Evolutionary conservation across 2,888 invertebrate genomes (phyloP).

Genomic region (Agrilus mali): DNA sequence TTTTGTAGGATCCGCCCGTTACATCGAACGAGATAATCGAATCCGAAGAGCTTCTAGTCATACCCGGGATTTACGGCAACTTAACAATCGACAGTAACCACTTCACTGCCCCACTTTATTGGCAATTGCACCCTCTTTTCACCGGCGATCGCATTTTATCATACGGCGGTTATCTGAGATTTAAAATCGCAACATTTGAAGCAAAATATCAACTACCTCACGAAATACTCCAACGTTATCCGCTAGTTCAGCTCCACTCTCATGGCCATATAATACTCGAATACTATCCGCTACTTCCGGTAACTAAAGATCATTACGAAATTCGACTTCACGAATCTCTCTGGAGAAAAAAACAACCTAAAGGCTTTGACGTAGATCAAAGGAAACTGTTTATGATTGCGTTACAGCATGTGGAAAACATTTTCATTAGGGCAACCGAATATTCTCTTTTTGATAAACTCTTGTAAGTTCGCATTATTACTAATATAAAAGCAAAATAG

Average conservation of each 20-base stretch:
- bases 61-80: slow-evolving; percentile 46
- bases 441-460: slow-evolving; percentile 43
- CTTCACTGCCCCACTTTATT: slow-evolving; percentile 61
- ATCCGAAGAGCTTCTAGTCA: slow-evolving; percentile 26
- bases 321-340: slow-evolving; percentile 62
- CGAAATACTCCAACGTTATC: slow-evolving; percentile 41
- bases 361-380: slow-evolving; percentile 44
- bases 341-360: slow-evolving; percentile 46
- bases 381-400: slow-evolving; percentile 82
- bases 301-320: slow-evolving; percentile 37
- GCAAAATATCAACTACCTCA: slow-evolving; percentile 34
- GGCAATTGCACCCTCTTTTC: slow-evolving; percentile 68
- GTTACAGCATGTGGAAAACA: slow-evolving; percentile 70
- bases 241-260: slow-evolving; percentile 74
- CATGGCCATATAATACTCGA: slow-evolving; percentile 58
- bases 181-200: slow-evolving; percentile 48
- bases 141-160: slow-evolving; percentile 80
- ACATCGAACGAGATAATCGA: slow-evolving; percentile 2
- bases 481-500: not conserved
- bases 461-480: slow-evolving; percentile 33
- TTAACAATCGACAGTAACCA: slow-evolving; percentile 40
- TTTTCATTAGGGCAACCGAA: slow-evolving; percentile 58
- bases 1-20: no score
- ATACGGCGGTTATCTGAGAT: slow-evolving; percentile 81
- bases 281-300: slow-evolving; percentile 42